phyloP scores from a whole-genome alignment of 2,888 invertebrate genomes.

The Athalia cordata region DNA sequence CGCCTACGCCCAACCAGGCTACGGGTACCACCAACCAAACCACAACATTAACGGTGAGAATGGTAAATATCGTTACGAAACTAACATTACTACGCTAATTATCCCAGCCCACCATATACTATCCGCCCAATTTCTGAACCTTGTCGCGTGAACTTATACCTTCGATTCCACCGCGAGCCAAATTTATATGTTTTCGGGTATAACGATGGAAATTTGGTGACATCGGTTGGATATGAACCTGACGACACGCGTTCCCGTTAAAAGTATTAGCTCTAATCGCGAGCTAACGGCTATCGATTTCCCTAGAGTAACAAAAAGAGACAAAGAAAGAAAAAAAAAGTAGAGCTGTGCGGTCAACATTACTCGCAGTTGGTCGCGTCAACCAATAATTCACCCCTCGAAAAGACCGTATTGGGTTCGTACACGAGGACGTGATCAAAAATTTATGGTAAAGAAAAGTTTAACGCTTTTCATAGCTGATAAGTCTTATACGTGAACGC shows the following conservation, averaged over 20 bases:
- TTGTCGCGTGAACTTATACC: too few relatives aligned
- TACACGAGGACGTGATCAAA: background rate
- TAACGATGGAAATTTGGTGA: too few relatives aligned
- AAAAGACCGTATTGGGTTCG: background rate
- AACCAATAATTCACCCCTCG: background rate
- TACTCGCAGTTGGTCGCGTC: background rate
- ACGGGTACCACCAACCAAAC: conserved; percentile 87
- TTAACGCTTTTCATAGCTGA: too few relatives aligned
- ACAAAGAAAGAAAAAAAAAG: background rate
- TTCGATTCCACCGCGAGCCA: too few relatives aligned
- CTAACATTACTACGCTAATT: conserved; percentile 27
- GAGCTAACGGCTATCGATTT: conserved; percentile 3
- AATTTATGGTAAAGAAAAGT: background rate
- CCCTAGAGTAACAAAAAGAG: too few relatives aligned
- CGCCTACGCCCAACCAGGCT: conserved; percentile 89
- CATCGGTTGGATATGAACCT: too few relatives aligned
- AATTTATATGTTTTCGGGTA: too few relatives aligned
- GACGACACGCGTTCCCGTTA: background rate
- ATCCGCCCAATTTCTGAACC: background rate
- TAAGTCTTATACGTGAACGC: too few relatives aligned
- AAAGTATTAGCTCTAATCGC: background rate
- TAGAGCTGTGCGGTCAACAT: background rate
- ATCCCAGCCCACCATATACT: background rate
- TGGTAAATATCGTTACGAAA: conserved; percentile 78
- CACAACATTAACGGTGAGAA: conserved; percentile 86